Base-by-base conservation (phyloP, 2,797 vertebrate species). In the Brachyrhaphis roseni region DNA sequence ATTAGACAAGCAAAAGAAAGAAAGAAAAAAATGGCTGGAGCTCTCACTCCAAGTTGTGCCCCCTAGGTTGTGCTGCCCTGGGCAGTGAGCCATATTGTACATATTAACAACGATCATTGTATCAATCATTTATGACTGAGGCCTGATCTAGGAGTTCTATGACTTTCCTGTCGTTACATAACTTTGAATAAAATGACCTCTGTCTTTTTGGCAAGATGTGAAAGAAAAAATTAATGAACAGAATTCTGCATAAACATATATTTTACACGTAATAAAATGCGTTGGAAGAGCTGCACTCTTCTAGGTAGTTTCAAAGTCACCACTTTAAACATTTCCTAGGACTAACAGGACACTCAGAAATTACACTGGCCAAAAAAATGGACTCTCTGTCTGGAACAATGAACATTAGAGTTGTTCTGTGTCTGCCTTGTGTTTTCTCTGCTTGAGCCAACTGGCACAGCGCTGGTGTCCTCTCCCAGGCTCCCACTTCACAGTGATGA, bases 361-460 rank as follows among this genome's bases (percentile, higher is more conserved):
- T 85, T 84, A 89, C 83, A 79, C 85, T 86, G 57, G 83, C 89
- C 91, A 90, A 90, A 85, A 88, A 86, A 90, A 87, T 95, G 95
- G 96, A 94, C 95, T 95, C 93, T 86, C 93, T 86, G 75, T 95
- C 94, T 95, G 94, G 82, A 94, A 88, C 82, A 92, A 91, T 92
- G 88, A 94, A 94, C 94, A 95, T 95, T 93, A 94, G 93, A 94
- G 93, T 93, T 86, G 92, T 93, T 92, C 91, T 90, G 92, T 91
- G 93, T 93, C 93, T 94, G 95, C 94, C 94, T 96, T 80, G 90
- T 94, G 93, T 94, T 94, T 93, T 92, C 87, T 91, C 84, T 90
- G 53, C 78, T 78, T 45, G 86, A 91, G 95, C 95, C 96, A 96
- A 93, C 90, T 96, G 96, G 95, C 95, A 95, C 86, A 3, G 86